Conservation (phyloP, 2,113 vertebrate genomes). For the Equus quagga region DNA sequence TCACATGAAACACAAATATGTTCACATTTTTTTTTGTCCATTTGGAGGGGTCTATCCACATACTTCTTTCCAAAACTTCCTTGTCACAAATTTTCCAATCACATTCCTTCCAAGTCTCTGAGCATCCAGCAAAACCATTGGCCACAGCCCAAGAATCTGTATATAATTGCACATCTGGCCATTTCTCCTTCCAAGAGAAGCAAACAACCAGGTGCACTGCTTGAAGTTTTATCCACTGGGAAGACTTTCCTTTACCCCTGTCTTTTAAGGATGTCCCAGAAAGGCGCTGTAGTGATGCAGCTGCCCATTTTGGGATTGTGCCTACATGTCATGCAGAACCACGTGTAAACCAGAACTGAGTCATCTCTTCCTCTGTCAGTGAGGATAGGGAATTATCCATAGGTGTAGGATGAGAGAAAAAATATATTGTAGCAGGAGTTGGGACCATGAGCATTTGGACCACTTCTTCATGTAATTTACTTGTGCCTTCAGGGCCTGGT, state of each 20-base stretch:
- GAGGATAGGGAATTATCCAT: not conserved
- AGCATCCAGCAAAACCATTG: not conserved
- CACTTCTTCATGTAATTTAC: not conserved
- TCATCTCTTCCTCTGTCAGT: not conserved
- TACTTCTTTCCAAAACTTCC: not conserved
- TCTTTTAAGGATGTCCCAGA: not conserved
- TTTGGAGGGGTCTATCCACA: not conserved
- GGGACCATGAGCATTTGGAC: not conserved
- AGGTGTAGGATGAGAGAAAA: not conserved
- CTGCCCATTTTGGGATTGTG: not conserved
- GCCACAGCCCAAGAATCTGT: not conserved
- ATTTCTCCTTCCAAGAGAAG: not conserved
- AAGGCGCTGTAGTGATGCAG: not conserved
- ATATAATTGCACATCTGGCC: not conserved
- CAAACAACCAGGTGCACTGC: not conserved
- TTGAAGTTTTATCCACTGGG: not conserved
- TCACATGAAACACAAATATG: not conserved
- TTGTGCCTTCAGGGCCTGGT: not conserved
- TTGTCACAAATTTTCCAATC: not conserved
- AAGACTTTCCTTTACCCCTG: not conserved
- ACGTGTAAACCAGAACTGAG: not conserved
- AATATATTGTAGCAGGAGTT: not conserved
- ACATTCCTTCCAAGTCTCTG: not conserved
- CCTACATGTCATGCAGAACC: not conserved
- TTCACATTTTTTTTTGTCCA: not conserved